Evolutionary conservation across 2,797 vertebrate genomes (phyloP).

Genomic region (Enteromius thamalakanensis): DNA sequence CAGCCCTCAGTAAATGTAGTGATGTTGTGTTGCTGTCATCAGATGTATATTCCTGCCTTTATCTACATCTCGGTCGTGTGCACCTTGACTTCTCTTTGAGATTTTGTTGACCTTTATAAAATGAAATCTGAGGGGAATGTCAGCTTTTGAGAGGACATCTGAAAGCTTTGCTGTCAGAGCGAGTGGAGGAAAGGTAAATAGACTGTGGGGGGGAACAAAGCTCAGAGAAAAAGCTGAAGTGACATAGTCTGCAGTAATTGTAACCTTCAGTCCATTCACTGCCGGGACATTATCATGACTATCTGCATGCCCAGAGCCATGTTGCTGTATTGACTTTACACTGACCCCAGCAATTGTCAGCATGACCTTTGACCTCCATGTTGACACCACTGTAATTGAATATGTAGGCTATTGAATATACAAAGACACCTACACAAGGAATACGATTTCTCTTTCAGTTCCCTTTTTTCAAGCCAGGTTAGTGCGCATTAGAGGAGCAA

Average conservation of each 20-base stretch:
- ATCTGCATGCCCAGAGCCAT: neutral
- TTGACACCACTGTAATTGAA: constrained; percentile 14
- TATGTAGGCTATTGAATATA: neutral
- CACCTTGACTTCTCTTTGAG: neutral
- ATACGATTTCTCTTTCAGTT: neutral
- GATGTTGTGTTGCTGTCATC: neutral
- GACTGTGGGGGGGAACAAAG: neutral
- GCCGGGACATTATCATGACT: neutral
- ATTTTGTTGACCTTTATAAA: constrained; percentile 3
- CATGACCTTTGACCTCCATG: constrained; percentile 25
- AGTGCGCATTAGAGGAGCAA: neutral
- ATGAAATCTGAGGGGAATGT: neutral
- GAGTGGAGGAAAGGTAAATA: neutral
- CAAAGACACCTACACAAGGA: constrained; percentile 28
- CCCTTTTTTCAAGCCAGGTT: neutral
- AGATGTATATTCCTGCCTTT: neutral
- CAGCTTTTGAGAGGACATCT: neutral
- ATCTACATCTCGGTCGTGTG: neutral
- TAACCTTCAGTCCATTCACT: constrained; percentile 7
- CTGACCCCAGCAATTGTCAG: constrained; percentile 16
- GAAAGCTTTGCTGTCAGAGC: neutral
- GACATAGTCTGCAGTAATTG: constrained; percentile 1
- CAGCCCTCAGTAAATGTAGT: neutral
- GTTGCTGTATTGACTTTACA: neutral
- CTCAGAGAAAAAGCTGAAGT: neutral